These are phyloP conservation scores for Synergus gifuensis DNA, from an alignment of 2,888 invertebrate genomes.

Conservation along the genomic window DNA sequence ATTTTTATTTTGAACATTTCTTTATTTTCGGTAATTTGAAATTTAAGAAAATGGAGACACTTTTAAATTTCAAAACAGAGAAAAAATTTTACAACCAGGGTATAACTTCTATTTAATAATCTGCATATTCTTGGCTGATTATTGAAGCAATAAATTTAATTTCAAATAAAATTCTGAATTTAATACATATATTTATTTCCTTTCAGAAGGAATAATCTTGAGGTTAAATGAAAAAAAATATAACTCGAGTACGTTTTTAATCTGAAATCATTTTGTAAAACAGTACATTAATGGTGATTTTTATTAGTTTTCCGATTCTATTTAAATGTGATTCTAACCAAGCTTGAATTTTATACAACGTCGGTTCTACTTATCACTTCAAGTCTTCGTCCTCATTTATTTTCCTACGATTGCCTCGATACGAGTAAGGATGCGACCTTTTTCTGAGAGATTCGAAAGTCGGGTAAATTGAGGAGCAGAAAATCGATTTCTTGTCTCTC, in stretches of 20 bases:
- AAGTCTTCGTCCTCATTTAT: slow-evolving; percentile 12
- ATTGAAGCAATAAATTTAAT: no score
- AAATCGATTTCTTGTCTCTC: slow-evolving; percentile 28
- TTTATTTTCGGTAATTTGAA: not conserved
- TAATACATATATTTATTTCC: no score
- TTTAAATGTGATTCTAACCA: not conserved
- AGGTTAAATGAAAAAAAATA: no score
- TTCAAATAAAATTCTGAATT: no score
- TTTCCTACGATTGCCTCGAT: not conserved
- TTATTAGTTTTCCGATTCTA: not conserved
- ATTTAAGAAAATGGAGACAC: no score
- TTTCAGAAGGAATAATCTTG: no score
- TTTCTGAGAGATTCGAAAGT: slow-evolving; percentile 15
- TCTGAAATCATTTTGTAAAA: not conserved
- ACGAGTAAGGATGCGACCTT: slow-evolving; percentile 26
- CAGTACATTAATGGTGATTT: not conserved
- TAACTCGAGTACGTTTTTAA: not conserved
- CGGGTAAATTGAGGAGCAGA: slow-evolving; percentile 21
- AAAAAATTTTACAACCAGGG: no score
- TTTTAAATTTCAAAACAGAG: no score
- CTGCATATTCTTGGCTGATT: no score
- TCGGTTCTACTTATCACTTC: not conserved
- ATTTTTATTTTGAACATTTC: not conserved
- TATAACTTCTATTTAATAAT: no score
- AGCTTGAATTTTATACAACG: not conserved